Percentiles rank a stretch among this genome's conserved stretches.
Conservation (phyloP, 2,888 invertebrate species). For the Microplitis manilae region DNA sequence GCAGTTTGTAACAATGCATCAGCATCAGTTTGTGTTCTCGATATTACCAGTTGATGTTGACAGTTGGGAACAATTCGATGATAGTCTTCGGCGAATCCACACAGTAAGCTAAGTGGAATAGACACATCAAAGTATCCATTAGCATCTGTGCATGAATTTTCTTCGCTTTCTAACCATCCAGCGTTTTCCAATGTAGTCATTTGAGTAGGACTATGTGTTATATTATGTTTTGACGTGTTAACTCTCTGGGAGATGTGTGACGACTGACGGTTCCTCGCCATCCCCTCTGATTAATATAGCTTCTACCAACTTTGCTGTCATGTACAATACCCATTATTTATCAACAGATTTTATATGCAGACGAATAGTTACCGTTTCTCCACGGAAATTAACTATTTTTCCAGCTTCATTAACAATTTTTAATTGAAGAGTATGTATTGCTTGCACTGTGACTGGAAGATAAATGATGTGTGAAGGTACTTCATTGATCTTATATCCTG, state of each 20-base stretch:
- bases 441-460: slow-evolving; percentile 39
- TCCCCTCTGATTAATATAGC: slow-evolving; percentile 33
- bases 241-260: slow-evolving; percentile 15
- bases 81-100: slow-evolving; percentile 47
- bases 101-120: slow-evolving; percentile 23
- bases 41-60: slow-evolving; percentile 54
- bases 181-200: slow-evolving; percentile 40
- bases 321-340: slow-evolving; percentile 35
- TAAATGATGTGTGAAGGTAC: slow-evolving; percentile 38
- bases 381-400: slow-evolving; percentile 28
- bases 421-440: slow-evolving; percentile 47
- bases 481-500: slow-evolving; percentile 39
- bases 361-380: slow-evolving; percentile 50
- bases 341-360: slow-evolving; percentile 25
- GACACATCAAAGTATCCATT: slow-evolving; percentile 35
- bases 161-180: slow-evolving; percentile 36
- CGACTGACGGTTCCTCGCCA: slow-evolving; percentile 34
- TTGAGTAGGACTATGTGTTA: slow-evolving; percentile 45
- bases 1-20: slow-evolving; percentile 53
- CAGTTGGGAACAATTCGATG: slow-evolving; percentile 43
- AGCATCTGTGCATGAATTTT: slow-evolving; percentile 1
- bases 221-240: slow-evolving; percentile 36
- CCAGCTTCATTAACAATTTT: slow-evolving; percentile 46
- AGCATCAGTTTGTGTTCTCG: slow-evolving; percentile 56
- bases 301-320: slow-evolving; percentile 19